Evolutionary conservation across 1,140 invertebrate species (phyloP).

Genomic region (Lamellibrachia luymesi): DNA sequence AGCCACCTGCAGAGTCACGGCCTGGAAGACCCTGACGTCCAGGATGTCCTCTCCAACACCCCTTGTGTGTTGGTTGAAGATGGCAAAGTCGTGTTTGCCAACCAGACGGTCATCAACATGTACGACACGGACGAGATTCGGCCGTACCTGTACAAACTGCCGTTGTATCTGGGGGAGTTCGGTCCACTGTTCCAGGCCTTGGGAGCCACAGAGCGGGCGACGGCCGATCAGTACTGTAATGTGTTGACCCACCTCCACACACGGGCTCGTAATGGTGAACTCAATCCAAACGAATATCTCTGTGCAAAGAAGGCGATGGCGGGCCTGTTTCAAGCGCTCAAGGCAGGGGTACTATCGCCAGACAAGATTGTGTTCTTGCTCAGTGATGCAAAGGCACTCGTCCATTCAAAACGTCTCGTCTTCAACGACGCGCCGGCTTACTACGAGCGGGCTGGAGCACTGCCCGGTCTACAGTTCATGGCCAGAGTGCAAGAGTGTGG

Average conservation of each 20-base stretch:
- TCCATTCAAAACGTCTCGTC: conserved; percentile 14
- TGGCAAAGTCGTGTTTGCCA: conserved; percentile 32
- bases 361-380: not conserved
- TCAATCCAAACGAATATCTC: conserved; percentile 35
- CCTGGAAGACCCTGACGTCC: not conserved
- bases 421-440: conserved; percentile 31
- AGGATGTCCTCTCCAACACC: not conserved
- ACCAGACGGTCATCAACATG: conserved; percentile 32
- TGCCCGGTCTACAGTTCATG: conserved; percentile 26
- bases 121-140: conserved; percentile 32
- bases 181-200: conserved; percentile 36
- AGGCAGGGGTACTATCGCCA: not conserved
- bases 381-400: not conserved
- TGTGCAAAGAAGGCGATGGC: conserved; percentile 33
- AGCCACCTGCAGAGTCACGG: not conserved
- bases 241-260: conserved; percentile 27
- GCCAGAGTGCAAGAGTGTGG: conserved; percentile 28
- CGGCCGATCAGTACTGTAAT: conserved; percentile 30
- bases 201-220: conserved; percentile 30
- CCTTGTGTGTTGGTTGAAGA: conserved; percentile 23
- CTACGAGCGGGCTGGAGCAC: conserved; percentile 21
- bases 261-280: conserved; percentile 21
- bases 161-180: conserved; percentile 33
- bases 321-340: conserved; percentile 27
- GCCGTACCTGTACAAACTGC: conserved; percentile 34